These are phyloP conservation scores for Drosophila cognata DNA, from an alignment of 2,888 invertebrate genomes.

Conservation along the genomic window DNA sequence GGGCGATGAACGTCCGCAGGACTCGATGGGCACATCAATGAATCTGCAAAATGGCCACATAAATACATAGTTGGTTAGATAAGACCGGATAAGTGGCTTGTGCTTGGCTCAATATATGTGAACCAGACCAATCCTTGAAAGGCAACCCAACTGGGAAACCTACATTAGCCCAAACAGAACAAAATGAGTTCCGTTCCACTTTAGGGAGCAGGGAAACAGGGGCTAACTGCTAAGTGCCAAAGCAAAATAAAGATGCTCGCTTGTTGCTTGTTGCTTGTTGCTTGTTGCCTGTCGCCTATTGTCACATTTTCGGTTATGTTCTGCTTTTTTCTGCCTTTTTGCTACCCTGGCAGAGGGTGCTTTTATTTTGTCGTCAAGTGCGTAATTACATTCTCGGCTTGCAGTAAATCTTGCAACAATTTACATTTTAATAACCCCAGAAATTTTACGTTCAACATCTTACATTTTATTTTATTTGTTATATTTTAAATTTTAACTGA, in stretches of 20 bases:
- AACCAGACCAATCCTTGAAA: conserved; percentile 36
- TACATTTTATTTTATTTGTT: background rate
- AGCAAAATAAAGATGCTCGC: conserved; percentile 56
- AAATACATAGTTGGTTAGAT: conserved; percentile 21
- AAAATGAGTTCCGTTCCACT: background rate
- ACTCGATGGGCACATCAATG: conserved; percentile 93
- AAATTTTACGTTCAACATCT: background rate
- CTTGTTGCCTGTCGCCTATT: conserved; percentile 13
- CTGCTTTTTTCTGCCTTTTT: background rate
- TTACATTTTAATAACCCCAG: background rate
- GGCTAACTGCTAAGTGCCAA: conserved; percentile 16
- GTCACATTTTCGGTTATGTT: conserved; percentile 15
- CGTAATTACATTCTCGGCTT: background rate
- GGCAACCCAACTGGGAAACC: conserved; percentile 41
- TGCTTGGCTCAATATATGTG: conserved; percentile 39
- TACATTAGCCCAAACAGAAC: conserved; percentile 44
- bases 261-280: conserved; percentile 40
- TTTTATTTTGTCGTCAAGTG: background rate
- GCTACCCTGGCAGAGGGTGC: background rate
- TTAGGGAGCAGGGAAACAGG: background rate
- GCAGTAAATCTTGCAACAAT: background rate
- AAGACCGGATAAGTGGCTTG: conserved; percentile 16
- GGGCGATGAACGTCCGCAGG: conserved; percentile 91
- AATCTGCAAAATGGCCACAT: conserved; percentile 84
- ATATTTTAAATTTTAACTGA: background rate